Evolutionary conservation across 23 tunicate species (phyloP), one percentile per base, ranked within the genome.

Genomic region (Halocynthia roretzi): DNA sequence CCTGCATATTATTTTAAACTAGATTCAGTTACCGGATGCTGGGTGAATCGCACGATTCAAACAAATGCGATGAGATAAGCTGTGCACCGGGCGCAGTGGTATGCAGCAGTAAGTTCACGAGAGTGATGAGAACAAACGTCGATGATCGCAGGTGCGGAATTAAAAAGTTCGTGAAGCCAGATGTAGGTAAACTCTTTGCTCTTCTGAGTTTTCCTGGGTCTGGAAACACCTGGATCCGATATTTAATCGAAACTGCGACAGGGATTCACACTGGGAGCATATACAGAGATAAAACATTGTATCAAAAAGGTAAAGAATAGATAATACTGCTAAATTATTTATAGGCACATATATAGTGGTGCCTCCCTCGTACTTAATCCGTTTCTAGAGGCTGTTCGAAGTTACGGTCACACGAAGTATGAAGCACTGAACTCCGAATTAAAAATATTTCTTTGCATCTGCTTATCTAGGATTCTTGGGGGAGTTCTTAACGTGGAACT

Each of bases 191-290:
- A 17, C 68, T 58, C 18, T 44, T 52, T 10, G 78, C 70, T 10
- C 61, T 81, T 22, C 22, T 71, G 15, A 81, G 81, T 55, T 83
- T 75, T 66, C 87, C 87, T 12, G 87, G 87, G 6, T 75, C 81
- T 7, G 87, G 87, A 14, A 83, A 83, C 75, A 83, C 80, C 22
- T 83, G 87, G 87, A 21, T 75, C 22, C 72, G 87, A 22, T 66
- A 75, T 83, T 57, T 83, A 48, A 75, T 83, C 49, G 87, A 83
- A 83, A 9, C 15, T 7, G 81, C 81, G 31, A 83, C 81, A 52
- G 87, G 87, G 50, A 63, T 75, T 21, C 76, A 76, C 54, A 44
- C 87, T n/a, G 87, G 87, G 50, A 73, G 80, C 52, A 5, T 76
- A 8, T 83, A 83, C 57, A 7, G 23, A 8, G 81, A 83, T 76